A percentile compares a stretch with the other conserved stretches of the same genome.
These are phyloP conservation scores for Acronicta psi DNA, from an alignment of 2,888 invertebrate genomes.

Conservation along the genomic window DNA sequence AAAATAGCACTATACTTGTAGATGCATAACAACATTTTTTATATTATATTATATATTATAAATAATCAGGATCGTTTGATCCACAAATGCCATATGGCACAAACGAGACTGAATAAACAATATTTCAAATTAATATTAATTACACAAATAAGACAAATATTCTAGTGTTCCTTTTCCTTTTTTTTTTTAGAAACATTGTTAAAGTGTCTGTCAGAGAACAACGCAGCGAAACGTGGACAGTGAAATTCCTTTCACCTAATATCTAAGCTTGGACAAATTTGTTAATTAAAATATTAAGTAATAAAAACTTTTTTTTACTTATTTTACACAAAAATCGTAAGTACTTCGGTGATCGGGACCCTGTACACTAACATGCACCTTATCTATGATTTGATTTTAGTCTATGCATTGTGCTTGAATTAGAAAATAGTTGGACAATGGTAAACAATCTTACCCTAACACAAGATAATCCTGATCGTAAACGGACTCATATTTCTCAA, in stretches of 20 bases:
- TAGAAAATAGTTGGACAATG: not conserved
- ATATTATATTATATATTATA: too few relatives aligned
- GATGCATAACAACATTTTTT: too few relatives aligned
- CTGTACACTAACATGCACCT: slow-evolving; percentile 58
- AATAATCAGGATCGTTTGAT: too few relatives aligned
- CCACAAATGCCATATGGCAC: too few relatives aligned
- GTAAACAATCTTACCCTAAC: not conserved
- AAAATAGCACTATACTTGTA: too few relatives aligned
- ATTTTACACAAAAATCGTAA: slow-evolving; percentile 50
- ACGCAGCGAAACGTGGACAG: slow-evolving; percentile 43
- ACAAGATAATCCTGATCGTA: too few relatives aligned
- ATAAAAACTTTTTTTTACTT: slow-evolving; percentile 40
- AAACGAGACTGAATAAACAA: too few relatives aligned
- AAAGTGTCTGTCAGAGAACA: slow-evolving; percentile 39
- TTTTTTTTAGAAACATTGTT: not conserved
- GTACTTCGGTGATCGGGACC: slow-evolving; percentile 55
- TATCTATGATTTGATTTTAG: slow-evolving; percentile 35
- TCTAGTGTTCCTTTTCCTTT: not conserved
- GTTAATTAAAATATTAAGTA: slow-evolving; percentile 47
- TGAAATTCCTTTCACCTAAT: slow-evolving; percentile 42
- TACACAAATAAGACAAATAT: too few relatives aligned
- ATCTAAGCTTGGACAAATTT: slow-evolving; percentile 63
- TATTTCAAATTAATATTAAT: too few relatives aligned
- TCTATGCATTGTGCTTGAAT: slow-evolving; percentile 31
- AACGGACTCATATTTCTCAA: too few relatives aligned